phyloP scores from a whole-genome alignment of 2,113 vertebrate genomes.

The Psephotus haematonotus region DNA sequence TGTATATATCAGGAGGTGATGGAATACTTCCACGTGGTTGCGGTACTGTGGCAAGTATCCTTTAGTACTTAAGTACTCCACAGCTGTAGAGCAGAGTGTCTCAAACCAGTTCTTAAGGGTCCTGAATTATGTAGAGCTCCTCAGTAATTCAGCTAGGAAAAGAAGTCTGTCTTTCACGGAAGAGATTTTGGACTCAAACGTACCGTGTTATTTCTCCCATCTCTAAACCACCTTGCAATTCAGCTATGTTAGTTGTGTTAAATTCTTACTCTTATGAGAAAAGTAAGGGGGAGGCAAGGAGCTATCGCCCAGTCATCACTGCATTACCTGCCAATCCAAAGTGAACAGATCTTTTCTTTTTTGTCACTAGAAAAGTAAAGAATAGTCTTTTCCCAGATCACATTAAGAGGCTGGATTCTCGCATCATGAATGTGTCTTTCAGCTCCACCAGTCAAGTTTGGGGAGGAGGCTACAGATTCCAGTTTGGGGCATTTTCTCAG shows the following conservation, averaged over 20 bases:
- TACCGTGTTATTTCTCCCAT: neutral
- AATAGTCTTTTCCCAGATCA: neutral
- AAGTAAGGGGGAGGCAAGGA: neutral
- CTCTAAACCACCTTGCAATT: neutral
- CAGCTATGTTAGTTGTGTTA: neutral
- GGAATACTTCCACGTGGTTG: neutral
- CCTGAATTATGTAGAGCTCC: neutral
- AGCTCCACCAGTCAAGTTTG: neutral
- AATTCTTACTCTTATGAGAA: constrained; percentile 5
- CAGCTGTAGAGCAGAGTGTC: neutral
- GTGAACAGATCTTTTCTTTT: neutral
- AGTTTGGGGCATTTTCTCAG: neutral
- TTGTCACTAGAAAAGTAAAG: neutral
- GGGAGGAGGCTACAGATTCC: neutral
- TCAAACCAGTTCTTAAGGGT: neutral
- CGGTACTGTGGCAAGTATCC: neutral
- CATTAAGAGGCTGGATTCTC: neutral
- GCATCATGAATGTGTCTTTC: neutral
- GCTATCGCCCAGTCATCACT: neutral
- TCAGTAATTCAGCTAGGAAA: neutral
- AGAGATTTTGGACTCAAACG: neutral
- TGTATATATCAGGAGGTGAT: no score
- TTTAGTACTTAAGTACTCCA: neutral
- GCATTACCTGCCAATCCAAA: neutral
- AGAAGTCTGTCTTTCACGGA: neutral